Percentiles rank a stretch among this genome's conserved stretches.
Evolutionary conservation across 2,113 vertebrate genomes (phyloP).

Genomic region (Agapornis roseicollis): DNA sequence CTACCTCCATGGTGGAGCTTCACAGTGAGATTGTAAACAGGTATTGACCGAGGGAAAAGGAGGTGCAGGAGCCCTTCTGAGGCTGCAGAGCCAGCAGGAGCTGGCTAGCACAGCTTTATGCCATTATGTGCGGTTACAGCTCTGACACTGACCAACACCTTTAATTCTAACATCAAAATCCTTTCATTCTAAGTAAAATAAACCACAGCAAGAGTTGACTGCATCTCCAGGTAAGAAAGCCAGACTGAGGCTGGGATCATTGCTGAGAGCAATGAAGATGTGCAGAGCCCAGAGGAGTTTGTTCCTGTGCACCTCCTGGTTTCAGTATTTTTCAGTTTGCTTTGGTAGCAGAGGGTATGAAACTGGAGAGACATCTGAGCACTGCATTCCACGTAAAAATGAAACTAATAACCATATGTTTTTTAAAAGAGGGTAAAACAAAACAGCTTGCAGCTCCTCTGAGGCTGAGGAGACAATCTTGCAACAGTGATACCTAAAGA

Average conservation of each 20-base stretch:
- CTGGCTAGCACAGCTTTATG: neutral
- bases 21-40: neutral
- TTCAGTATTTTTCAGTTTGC: neutral
- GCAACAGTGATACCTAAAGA: neutral
- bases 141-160: neutral
- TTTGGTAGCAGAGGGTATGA: neutral
- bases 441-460: neutral
- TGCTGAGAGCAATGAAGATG: neutral
- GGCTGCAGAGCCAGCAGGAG: neutral
- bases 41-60: neutral
- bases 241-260: neutral
- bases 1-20: neutral
- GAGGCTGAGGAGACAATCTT: neutral
- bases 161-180: neutral
- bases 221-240: neutral
- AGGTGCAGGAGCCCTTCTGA: neutral
- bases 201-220: neutral
- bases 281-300: neutral
- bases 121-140: neutral
- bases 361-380: constrained; percentile 20
- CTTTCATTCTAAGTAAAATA: neutral
- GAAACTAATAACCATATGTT: constrained; percentile 24
- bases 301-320: neutral
- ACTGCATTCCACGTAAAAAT: neutral
- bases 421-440: neutral